Evolutionary conservation across 2,797 vertebrate genomes (phyloP).

Genomic region (Cyprinella venusta): DNA sequence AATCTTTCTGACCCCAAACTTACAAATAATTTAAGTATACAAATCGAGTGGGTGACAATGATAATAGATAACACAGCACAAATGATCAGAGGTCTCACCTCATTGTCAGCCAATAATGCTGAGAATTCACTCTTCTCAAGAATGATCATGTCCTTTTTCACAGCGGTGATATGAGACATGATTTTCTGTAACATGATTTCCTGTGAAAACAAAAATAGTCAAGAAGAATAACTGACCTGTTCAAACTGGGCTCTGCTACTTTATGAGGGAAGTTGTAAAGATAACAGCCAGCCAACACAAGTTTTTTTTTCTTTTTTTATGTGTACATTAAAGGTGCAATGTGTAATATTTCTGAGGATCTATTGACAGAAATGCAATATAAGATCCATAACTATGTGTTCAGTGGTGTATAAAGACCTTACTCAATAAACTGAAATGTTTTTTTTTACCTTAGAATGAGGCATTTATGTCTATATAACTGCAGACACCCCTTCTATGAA

Average conservation of each 20-base stretch:
- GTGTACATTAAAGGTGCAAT: neutral
- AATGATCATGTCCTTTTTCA: constrained; percentile 99
- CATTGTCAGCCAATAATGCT: constrained; percentile 89
- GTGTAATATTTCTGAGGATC: too few relatives aligned
- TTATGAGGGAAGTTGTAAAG: neutral
- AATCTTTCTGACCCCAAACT: neutral
- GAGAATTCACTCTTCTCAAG: constrained; percentile 98
- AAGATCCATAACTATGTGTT: too few relatives aligned
- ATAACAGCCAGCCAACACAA: neutral
- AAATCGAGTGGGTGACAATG: neutral
- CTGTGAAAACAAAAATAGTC: constrained; percentile 69
- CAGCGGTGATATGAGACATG: constrained; percentile 89
- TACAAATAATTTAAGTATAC: neutral
- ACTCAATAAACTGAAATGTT: too few relatives aligned
- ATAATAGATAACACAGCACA: neutral
- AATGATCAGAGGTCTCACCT: constrained; percentile 77
- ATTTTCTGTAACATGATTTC: constrained; percentile 94
- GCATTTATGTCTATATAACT: too few relatives aligned
- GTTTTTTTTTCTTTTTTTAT: too few relatives aligned
- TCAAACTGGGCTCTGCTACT: neutral
- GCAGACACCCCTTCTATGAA: too few relatives aligned
- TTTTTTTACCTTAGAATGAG: too few relatives aligned
- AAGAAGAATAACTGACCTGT: neutral
- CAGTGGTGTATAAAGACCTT: too few relatives aligned
- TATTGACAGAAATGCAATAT: too few relatives aligned